These are phyloP conservation scores for Octomys mimax DNA, from an alignment of 2,797 vertebrate genomes.

Conservation along the genomic window DNA sequence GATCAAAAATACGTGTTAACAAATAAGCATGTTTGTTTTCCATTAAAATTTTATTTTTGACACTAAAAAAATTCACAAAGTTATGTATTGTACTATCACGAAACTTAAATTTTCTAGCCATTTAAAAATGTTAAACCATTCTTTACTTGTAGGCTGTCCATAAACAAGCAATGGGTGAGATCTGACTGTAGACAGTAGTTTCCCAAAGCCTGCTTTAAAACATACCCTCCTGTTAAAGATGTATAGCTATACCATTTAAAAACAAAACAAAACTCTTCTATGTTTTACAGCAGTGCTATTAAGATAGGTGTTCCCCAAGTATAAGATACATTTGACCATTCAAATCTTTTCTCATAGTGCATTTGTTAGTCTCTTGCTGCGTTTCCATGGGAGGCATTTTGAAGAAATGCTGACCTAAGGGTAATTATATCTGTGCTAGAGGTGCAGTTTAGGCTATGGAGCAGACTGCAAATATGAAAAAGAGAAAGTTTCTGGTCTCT, in stretches of 20 bases:
- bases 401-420: background rate
- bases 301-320: background rate
- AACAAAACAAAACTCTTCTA: background rate
- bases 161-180: background rate
- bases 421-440: background rate
- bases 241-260: background rate
- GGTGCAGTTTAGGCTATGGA: background rate
- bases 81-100: background rate
- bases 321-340: background rate
- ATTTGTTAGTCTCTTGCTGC: background rate
- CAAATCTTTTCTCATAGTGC: background rate
- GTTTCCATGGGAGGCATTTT: background rate
- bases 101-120: background rate
- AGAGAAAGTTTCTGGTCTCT: background rate
- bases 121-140: slow-evolving; percentile 35
- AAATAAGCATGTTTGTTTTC: background rate
- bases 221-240: background rate
- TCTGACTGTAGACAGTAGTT: background rate
- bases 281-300: background rate
- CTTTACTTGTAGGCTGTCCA: background rate
- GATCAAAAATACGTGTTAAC: background rate
- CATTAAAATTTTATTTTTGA: background rate
- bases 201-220: background rate
- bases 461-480: background rate
- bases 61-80: slow-evolving; percentile 26